phyloP scores from a whole-genome alignment of 2,797 vertebrate species.

The Sus cebifrons region DNA sequence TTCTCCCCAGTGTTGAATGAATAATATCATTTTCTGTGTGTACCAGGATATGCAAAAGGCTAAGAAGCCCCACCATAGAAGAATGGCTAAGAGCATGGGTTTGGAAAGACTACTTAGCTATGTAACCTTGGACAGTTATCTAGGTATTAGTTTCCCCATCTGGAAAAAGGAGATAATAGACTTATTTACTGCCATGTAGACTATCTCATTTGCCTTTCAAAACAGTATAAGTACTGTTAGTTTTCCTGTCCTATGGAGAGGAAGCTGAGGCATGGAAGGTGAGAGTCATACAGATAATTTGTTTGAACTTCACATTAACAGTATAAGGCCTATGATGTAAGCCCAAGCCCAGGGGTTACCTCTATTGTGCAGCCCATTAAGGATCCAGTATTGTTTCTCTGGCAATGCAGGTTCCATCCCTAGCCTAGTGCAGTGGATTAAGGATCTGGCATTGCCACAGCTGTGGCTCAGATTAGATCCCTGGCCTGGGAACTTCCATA shows the following conservation, averaged over 20 bases:
- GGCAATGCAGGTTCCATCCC: too few species aligned
- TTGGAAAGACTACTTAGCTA: not conserved
- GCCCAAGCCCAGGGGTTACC: not conserved
- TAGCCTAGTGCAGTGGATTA: too few species aligned
- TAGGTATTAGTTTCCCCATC: not conserved
- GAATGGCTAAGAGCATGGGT: not conserved
- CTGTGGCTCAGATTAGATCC: too few species aligned
- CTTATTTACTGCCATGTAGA: not conserved
- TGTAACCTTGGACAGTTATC: not conserved
- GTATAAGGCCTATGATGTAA: conserved; percentile 6
- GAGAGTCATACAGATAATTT: not conserved
- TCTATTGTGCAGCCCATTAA: too few species aligned
- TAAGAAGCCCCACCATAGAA: not conserved
- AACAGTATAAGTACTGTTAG: not conserved
- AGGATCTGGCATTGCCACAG: too few species aligned
- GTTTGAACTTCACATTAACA: not conserved
- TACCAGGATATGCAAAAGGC: not conserved
- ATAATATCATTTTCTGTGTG: not conserved
- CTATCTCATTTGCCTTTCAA: conserved; percentile 9
- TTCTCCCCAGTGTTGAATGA: not conserved
- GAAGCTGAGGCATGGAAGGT: not conserved
- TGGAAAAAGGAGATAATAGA: conserved; percentile 6
- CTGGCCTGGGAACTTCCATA: too few species aligned
- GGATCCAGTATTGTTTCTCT: too few species aligned
- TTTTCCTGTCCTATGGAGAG: not conserved